Conservation (phyloP, 2,888 invertebrate genomes). For the Cataglyphis livida region DNA sequence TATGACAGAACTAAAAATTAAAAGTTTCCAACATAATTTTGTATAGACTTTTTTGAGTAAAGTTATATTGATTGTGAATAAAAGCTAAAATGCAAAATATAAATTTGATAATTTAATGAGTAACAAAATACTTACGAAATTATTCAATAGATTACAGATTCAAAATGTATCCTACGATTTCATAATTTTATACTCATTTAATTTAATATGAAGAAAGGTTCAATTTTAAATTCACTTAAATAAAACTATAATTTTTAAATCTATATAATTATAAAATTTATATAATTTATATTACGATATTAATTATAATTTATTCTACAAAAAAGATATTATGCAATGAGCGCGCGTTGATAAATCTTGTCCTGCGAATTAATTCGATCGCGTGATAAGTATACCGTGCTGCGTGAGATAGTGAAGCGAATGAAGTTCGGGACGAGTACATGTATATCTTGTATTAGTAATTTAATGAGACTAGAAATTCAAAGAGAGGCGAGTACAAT, state of each 20-base stretch:
- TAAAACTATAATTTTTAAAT: not conserved
- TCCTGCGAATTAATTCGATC: not conserved
- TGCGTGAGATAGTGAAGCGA: not conserved
- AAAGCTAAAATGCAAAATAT: no score
- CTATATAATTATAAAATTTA: not conserved
- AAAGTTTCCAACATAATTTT: not conserved
- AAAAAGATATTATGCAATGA: not conserved
- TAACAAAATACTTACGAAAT: not conserved
- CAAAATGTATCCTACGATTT: not conserved
- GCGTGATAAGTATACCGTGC: not conserved
- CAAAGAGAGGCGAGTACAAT: constrained; percentile 1
- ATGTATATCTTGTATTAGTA: not conserved
- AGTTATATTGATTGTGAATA: no score
- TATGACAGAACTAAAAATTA: not conserved
- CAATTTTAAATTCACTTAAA: not conserved
- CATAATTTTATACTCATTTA: not conserved
- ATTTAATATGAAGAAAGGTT: not conserved
- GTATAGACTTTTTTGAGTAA: not conserved
- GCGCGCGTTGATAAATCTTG: not conserved
- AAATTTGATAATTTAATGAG: no score
- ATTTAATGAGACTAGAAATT: not conserved
- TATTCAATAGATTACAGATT: no score
- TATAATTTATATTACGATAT: no score
- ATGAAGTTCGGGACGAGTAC: not conserved
- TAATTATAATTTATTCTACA: not conserved